Base-by-base conservation (phyloP, 2,113 vertebrate genomes). In the Uropsilus gracilis region DNA sequence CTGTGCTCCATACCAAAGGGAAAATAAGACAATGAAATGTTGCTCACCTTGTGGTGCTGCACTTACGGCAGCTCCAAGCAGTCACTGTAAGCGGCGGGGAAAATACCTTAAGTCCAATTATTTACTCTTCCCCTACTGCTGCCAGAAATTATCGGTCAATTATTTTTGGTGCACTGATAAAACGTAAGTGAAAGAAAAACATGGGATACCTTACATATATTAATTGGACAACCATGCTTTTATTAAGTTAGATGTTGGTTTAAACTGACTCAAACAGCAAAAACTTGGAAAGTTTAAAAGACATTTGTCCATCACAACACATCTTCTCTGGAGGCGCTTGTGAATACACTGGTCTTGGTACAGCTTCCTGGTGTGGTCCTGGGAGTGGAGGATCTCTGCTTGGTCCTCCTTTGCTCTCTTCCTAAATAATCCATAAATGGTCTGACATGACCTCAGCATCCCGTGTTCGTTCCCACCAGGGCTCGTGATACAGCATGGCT, bases 161-260 rank as follows among this genome's bases (percentile, higher is more conserved):
- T 89, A 91, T 89, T 94, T 94, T 76, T 20, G 32, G 46, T 63
- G 20, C 63, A 44, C 18, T 59, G 64, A 93, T 71, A 86, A 63
- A 86, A 89, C 48, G 66, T 77, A 89, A 75, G n/a, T n/a, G 34
- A 91, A 85, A 75, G 55, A 83, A 85, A 88, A 37, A 32, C 55
- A 39, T 1, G 89, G 30, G 72, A 85, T 44, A 13, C 28, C 22
- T 95, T 83, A 37, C 39, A 22, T 90, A 75, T 71, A 92, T 96
- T 95, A 72, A 94, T 95, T 86, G 86, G 86, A 76, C 86, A n/a
- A 13, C 20, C 78, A 61, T 76, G 89, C 80, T 42, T 5, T 22
- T 32, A 59, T 91, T 93, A 64, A 89, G 84, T 78, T 68, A 66
- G 59, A 69, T 64, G 64, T 90, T 39, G 26, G 42, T 80, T 64